These are phyloP conservation scores for Sander lucioperca DNA, from an alignment of 2,113 vertebrate species.

Conservation along the genomic window DNA sequence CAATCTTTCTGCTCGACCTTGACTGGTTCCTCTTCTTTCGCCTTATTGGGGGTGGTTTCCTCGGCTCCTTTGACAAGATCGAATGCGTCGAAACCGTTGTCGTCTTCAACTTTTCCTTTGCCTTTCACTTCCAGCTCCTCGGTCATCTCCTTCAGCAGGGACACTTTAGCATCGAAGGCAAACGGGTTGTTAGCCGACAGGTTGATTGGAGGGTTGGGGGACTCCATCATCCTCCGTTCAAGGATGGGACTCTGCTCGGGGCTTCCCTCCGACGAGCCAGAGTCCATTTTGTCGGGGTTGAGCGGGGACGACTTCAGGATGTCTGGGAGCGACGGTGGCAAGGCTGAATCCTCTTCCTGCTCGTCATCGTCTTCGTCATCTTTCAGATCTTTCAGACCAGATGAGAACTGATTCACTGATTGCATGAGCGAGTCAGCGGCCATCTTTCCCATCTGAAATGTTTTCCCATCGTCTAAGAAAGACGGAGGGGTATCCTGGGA, in stretches of 20 bases:
- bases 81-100: constrained; percentile 90
- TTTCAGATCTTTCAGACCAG: constrained; percentile 82
- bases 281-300: constrained; percentile 83
- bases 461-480: constrained; percentile 86
- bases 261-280: constrained; percentile 84
- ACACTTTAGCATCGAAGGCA: constrained; percentile 87
- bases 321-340: constrained; percentile 91
- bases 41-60: constrained; percentile 77
- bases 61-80: constrained; percentile 94
- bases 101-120: constrained; percentile 57
- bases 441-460: constrained; percentile 86
- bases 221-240: constrained; percentile 81
- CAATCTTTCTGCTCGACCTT: constrained; percentile 78
- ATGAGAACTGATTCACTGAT: constrained; percentile 84
- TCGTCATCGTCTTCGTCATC: constrained; percentile 51
- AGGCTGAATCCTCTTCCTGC: constrained; percentile 80
- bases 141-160: constrained; percentile 89
- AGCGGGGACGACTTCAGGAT: constrained; percentile 95
- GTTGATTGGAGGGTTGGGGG: constrained; percentile 84
- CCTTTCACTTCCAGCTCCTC: constrained; percentile 80
- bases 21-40: constrained; percentile 59
- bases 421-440: constrained; percentile 85
- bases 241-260: constrained; percentile 82
- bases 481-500: constrained; percentile 83
- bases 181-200: constrained; percentile 83